Evolutionary conservation across 2,888 invertebrate species (phyloP), one percentile per base, ranked within the genome.

Genomic region (Cataglyphis livida): DNA sequence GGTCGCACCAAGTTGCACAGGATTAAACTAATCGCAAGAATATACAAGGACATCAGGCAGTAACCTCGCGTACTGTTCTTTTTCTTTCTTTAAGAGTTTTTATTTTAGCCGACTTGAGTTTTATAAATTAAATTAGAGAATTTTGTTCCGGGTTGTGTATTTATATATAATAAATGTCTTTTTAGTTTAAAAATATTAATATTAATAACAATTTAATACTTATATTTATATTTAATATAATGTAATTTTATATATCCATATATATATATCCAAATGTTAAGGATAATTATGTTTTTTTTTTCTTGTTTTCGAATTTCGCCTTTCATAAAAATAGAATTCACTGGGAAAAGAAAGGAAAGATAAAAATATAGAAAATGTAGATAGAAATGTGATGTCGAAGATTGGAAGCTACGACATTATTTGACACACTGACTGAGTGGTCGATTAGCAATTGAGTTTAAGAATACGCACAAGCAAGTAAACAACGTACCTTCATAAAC

Each of bases 11-110:
- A 57, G 48, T 44, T 38, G 70, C 57, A n/a, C 73, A 35, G 78
- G 78, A 71, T 79, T 59, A 78, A 78, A 78, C 73, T 79, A 79
- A 79, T 79, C 78, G 78, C 78, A 35, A n/a, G 25, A 48, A 12
- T 73, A 44, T 32, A 57, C 73, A 71, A 79, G 73, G 78, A 79
- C 78, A 78, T 59, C n/a, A 51, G 51, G 51, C 51, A 51, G 51
- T 51, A 51, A 51, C 51, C 51, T n/a, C n/a, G n/a, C 7, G 48
- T 48, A 15, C 51, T 44, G 3, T 44, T 44, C 6, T 35, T 35
- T 18, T 15, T 28, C 18, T 59, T 59, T 1, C 28, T 28, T 25
- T 28, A 18, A 65, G 15, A 38, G 12, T 51, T 51, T 51, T 35
- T 28, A 68, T 76, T 68, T 66, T 68, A 54, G 41, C 54, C 38